These are phyloP conservation scores for Procambarus clarkii DNA, from an alignment of 1,140 invertebrate genomes.

Conservation along the genomic window DNA sequence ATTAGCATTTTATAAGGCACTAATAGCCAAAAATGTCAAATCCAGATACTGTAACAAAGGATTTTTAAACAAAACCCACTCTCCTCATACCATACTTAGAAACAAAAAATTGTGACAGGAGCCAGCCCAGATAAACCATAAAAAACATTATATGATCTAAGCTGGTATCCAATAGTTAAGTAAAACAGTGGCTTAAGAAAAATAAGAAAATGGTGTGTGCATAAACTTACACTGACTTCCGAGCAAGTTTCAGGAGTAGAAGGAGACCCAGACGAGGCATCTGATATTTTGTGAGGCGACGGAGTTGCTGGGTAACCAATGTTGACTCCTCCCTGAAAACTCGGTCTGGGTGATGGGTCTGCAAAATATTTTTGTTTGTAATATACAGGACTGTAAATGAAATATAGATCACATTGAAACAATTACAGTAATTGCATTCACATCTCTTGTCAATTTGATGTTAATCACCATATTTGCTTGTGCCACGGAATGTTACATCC, in stretches of 20 bases:
- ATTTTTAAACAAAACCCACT: too few relatives aligned
- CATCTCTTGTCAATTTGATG: too few relatives aligned
- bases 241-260: constrained; percentile 72
- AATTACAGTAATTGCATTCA: too few relatives aligned
- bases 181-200: not conserved
- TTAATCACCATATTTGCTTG: too few relatives aligned
- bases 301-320: constrained; percentile 68
- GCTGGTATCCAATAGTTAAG: not conserved
- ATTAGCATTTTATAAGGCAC: too few relatives aligned
- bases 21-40: too few relatives aligned
- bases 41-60: too few relatives aligned
- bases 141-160: not conserved
- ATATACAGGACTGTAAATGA: too few relatives aligned
- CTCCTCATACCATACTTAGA: too few relatives aligned
- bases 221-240: constrained; percentile 69
- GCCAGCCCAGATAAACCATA: not conserved
- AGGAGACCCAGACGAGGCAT: constrained; percentile 71
- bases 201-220: not conserved
- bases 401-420: too few relatives aligned
- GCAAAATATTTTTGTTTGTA: not conserved
- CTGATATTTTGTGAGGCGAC: constrained; percentile 71
- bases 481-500: too few relatives aligned
- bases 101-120: too few relatives aligned
- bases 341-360: constrained; percentile 64
- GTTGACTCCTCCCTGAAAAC: constrained; percentile 62